phyloP scores from a whole-genome alignment of 2,797 vertebrate genomes.

The Micromesistius poutassou region DNA sequence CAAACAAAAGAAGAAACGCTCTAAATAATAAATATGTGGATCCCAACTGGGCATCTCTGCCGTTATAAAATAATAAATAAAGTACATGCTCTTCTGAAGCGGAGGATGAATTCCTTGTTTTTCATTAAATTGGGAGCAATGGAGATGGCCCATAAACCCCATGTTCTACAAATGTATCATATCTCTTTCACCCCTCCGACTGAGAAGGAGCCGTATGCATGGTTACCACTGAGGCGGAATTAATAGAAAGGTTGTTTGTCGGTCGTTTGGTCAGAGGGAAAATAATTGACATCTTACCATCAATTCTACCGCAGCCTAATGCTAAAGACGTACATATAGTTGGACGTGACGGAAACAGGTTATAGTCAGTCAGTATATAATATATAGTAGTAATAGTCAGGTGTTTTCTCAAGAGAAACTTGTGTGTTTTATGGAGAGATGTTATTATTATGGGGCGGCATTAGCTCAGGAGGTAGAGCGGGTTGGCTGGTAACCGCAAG shows the following conservation, averaged over 20 bases:
- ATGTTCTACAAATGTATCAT: neutral
- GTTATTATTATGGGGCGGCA: too few relatives aligned
- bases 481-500: too few relatives aligned
- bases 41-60: neutral
- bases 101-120: neutral
- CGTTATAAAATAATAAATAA: neutral
- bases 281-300: neutral
- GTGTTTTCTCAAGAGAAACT: neutral
- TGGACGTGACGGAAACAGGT: neutral
- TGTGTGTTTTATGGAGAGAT: neutral
- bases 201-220: neutral
- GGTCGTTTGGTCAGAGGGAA: neutral
- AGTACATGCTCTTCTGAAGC: neutral
- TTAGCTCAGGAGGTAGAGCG: too few relatives aligned
- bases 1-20: neutral
- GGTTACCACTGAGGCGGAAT: neutral
- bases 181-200: neutral
- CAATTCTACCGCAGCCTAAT: neutral
- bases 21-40: constrained; percentile 2
- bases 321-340: neutral
- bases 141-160: neutral
- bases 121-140: neutral
- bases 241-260: neutral
- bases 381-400: too few relatives aligned
- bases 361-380: too few relatives aligned